Conservation (phyloP, 2,888 invertebrate genomes). For the Erannis defoliaria region DNA sequence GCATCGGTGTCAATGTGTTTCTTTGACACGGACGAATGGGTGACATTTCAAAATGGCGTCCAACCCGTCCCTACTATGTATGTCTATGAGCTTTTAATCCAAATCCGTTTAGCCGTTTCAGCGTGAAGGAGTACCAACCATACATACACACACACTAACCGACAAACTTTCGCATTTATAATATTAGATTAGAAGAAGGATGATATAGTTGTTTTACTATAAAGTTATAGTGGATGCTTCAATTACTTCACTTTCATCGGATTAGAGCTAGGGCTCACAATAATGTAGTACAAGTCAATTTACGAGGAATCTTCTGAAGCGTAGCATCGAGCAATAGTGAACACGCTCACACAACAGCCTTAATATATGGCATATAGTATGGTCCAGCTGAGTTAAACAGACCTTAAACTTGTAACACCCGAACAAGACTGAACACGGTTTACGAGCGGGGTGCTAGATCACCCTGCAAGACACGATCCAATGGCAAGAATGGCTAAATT, state of each 20-base stretch:
- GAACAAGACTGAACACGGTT: slow-evolving; percentile 29
- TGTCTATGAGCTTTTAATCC: no score
- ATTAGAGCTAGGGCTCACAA: slow-evolving; percentile 50
- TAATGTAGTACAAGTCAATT: slow-evolving; percentile 64
- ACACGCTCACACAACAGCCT: slow-evolving; percentile 29
- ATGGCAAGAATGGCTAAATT: slow-evolving; percentile 42
- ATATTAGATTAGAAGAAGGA: no score
- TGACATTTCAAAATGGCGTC: no score
- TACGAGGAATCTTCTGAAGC: slow-evolving; percentile 48
- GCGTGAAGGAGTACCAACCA: neutral
- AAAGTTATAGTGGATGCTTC: slow-evolving; percentile 31
- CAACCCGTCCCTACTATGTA: no score
- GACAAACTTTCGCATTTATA: no score
- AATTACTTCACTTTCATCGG: slow-evolving; percentile 41
- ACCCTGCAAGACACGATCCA: slow-evolving; percentile 39
- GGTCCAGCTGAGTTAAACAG: slow-evolving; percentile 13
- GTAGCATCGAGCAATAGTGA: slow-evolving; percentile 49
- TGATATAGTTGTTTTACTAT: no score
- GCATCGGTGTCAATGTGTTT: no score
- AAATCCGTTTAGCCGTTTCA: neutral
- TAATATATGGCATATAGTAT: no score
- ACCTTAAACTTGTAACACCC: slow-evolving; percentile 15
- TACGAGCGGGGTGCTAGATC: slow-evolving; percentile 39
- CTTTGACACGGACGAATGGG: no score
- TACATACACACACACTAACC: no score